Evolutionary conservation across 2,888 invertebrate genomes (phyloP), one percentile per base, ranked within the genome.

Genomic region (Tuberolachnus salignus): DNA sequence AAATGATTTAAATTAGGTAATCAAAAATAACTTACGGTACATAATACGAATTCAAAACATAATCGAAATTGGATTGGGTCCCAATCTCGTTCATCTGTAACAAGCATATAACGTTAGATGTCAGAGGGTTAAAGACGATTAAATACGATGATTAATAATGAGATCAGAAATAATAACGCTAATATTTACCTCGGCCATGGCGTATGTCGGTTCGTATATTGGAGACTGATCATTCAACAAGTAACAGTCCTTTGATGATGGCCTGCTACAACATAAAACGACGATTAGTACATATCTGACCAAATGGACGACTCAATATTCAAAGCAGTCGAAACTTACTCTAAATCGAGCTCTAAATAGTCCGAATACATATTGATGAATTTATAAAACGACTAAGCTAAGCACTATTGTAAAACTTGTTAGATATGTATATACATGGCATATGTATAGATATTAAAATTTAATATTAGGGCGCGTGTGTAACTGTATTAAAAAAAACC

Each of bases 321-420:
- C 3, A 44, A 69, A 34, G 19, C 21, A 13, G 14, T 42, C 14
- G 1, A 49, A 46, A 78, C 78, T 78, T 51, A 78, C 78, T 78
- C 78, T 34, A 78, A 34, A 9, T 59, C 78, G 61, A 42, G 69
- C 78, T 78, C 78, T 34, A 78, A 34, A 9, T 59, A 11, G 34
- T 78, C 67, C 42, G 78, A 78, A 78, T 51, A 78, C 78, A 78
- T 78, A 49, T 67, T n/a, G 23, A 42, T 26, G 21, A 66, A 78
- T 64, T 74, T 64, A n/a, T n/a, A 53, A 73, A 23, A 63, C n/a
- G 53, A 53, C 55, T 53, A 51, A 34, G 14, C n/a, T 59, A 59
- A 70, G 69, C 42, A n/a, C 6, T 64, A 64, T n/a, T 11, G 42
- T 53, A 73, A 53, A n/a, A 53, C 63, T 73, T n/a, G 49, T 59